phyloP scores from a whole-genome alignment of 2,888 invertebrate species.

The Escarpia spicata region DNA sequence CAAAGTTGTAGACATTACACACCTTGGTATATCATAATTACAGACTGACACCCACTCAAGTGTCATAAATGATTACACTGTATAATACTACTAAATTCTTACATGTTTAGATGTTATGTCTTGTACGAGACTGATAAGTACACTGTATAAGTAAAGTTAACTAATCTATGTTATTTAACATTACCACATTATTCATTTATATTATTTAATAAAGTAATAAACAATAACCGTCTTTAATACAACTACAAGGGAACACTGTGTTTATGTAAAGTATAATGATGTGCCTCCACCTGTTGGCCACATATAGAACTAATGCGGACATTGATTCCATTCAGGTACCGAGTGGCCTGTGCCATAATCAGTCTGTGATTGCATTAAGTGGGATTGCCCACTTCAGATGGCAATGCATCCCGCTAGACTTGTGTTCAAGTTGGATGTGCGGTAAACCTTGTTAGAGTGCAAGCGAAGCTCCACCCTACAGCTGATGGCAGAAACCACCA shows the following conservation, averaged over 20 bases:
- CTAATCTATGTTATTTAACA: not conserved
- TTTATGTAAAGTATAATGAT: not conserved
- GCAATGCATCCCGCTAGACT: not conserved
- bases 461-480: not conserved
- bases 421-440: not conserved
- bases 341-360: not conserved
- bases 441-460: not conserved
- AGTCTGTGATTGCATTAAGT: not conserved
- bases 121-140: not conserved
- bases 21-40: too few relatives aligned
- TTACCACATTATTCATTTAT: too few relatives aligned
- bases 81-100: not conserved
- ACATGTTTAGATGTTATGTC: not conserved
- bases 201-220: not conserved
- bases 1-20: too few relatives aligned
- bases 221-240: not conserved
- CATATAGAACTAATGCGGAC: not conserved
- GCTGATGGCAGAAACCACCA: not conserved
- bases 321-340: not conserved
- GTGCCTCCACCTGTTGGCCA: not conserved
- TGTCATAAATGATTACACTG: not conserved
- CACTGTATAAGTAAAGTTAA: not conserved
- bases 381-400: not conserved
- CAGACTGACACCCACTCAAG: not conserved
- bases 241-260: not conserved